Base-by-base conservation (phyloP, 2,888 invertebrate species). In the Drosophila suboccidentalis region DNA sequence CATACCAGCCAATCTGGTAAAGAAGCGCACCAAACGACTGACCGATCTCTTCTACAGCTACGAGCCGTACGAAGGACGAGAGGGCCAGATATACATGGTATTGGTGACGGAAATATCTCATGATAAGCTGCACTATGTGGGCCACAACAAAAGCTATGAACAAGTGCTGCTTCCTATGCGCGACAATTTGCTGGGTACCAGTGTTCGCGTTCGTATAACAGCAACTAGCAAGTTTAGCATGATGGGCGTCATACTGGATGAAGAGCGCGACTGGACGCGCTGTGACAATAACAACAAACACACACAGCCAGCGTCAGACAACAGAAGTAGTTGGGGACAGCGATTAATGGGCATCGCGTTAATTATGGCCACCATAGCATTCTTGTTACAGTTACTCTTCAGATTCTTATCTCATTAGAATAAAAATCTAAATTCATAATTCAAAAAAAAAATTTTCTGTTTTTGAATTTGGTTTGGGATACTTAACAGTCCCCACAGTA, bases 61-160 rank as follows among this genome's bases (percentile, higher is more conserved):
- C 92, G 95, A 95, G 66, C 97, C 98, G 0, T 99, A 98, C 91
- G 94, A 94, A 1, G 94, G 95, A 55, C 94, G 95, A 3, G 89
- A 95, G 9, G 95, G 95, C 0, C 87, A 91, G 34, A 53, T 82
- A 13, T 93, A 98, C 70, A 94, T 95, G 3, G 97, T 99, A 0
- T 93, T 99, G 0, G 97, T 99, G 0, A 99, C 99, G 0, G 99
- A 99, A 92, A 93, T 97, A 60, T 98, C 99, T 0, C 96, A 97
- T 91, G 99, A 99, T 91, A 96, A 96, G 79, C 94, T 96, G 65
- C 96, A 97, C 92, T 98, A 95, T 90, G 99, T 99, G 9, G 98
- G 96, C 0, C 99, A 99, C 93, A 99, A 99, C 93, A 97, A 98
- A 91, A 96, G 93, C 90, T 99, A 99, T 91, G 98, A 99, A 90